These are phyloP conservation scores for Xenentodon cancila DNA, from an alignment of 2,797 vertebrate species.

Conservation along the genomic window DNA sequence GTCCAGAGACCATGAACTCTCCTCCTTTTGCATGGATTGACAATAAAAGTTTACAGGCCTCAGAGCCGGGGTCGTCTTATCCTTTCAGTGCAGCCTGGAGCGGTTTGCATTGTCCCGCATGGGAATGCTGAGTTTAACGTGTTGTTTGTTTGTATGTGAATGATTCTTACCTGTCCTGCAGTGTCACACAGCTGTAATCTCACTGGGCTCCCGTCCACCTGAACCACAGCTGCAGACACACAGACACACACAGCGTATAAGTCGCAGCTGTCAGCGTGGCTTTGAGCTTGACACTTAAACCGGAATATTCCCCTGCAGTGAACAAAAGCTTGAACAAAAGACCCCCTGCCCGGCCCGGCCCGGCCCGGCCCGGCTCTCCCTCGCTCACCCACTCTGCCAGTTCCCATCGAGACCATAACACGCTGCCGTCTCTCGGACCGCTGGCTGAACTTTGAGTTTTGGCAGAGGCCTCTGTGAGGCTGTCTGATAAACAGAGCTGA, in stretches of 20 bases:
- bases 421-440: slow-evolving; percentile 48
- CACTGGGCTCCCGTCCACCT: slow-evolving; percentile 86
- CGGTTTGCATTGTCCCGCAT: too few relatives aligned
- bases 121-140: too few relatives aligned
- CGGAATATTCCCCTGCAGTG: slow-evolving; percentile 36
- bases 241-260: slow-evolving; percentile 39
- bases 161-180: slow-evolving; percentile 85
- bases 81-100: too few relatives aligned
- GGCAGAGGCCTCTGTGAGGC: slow-evolving; percentile 47
- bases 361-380: slow-evolving; percentile 30
- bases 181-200: slow-evolving; percentile 88
- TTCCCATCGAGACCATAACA: slow-evolving; percentile 46
- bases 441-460: slow-evolving; percentile 53
- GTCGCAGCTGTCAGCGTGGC: slow-evolving; percentile 46
- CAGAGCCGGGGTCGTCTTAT: too few relatives aligned
- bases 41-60: too few relatives aligned
- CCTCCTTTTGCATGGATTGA: too few relatives aligned
- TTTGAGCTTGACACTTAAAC: slow-evolving; percentile 23
- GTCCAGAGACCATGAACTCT: too few relatives aligned
- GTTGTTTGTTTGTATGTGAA: slow-evolving; percentile 3
- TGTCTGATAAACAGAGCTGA: slow-evolving; percentile 45
- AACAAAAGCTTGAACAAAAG: slow-evolving; percentile 66
- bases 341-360: slow-evolving; percentile 31
- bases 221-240: slow-evolving; percentile 82
- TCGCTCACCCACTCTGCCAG: slow-evolving; percentile 57